Evolutionary conservation across 2,888 invertebrate species (phyloP).

Genomic region (Amphipyra berbera): DNA sequence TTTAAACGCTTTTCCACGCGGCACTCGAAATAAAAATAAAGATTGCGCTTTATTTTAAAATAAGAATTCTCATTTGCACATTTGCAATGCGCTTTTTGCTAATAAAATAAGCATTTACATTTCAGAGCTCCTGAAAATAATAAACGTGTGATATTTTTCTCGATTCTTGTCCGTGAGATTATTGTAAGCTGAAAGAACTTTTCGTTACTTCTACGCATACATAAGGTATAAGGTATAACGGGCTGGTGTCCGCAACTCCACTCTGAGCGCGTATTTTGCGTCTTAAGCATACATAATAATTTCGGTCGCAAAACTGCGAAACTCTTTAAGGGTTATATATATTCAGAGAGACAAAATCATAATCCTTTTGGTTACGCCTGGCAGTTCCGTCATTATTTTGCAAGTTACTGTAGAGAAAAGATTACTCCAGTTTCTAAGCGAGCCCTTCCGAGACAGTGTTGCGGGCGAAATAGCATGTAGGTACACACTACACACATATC

Average conservation of each 20-base stretch:
- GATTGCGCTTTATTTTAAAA: constrained; percentile 26
- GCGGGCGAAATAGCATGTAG: constrained; percentile 54
- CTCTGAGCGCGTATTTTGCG: too few species aligned
- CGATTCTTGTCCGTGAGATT: constrained; percentile 10
- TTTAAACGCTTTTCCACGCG: constrained; percentile 12
- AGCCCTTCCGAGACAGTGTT: constrained; percentile 43
- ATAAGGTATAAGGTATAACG: too few species aligned
- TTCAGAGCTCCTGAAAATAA: constrained; percentile 15
- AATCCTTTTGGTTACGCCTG: constrained; percentile 5
- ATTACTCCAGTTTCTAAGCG: constrained; percentile 48
- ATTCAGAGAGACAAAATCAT: constrained; percentile 11
- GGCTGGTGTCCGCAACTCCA: too few species aligned
- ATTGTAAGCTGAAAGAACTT: constrained; percentile 12
- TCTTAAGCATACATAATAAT: background rate
- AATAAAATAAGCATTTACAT: constrained; percentile 24
- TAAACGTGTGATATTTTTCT: constrained; percentile 10
- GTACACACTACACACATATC: constrained; percentile 44
- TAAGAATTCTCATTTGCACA: constrained; percentile 16
- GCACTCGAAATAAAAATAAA: constrained; percentile 31
- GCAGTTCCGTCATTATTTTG: constrained; percentile 35
- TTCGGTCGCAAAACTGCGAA: constrained; percentile 1
- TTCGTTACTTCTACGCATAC: too few species aligned
- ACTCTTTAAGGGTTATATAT: background rate
- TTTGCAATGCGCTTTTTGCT: constrained; percentile 18
- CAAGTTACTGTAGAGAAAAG: constrained; percentile 44